phyloP scores from a whole-genome alignment of 2,113 vertebrate species.

The Coturnix japonica region DNA sequence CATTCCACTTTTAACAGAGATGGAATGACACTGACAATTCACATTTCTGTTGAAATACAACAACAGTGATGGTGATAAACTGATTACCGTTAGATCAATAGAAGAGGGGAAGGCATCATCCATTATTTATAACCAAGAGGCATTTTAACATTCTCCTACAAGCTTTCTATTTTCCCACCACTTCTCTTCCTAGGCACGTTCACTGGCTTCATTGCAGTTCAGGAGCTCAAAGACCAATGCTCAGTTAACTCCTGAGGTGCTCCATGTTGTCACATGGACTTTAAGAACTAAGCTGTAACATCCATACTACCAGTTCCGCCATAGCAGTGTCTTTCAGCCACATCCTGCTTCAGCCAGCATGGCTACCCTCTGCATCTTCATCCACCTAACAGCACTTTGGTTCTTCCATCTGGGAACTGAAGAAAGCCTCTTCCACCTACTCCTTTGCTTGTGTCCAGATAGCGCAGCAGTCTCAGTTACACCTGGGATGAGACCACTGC shows the following conservation, averaged over 20 bases:
- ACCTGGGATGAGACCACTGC: neutral
- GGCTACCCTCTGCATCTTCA: neutral
- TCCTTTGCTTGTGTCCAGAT: neutral
- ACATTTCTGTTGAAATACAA: neutral
- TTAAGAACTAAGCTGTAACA: neutral
- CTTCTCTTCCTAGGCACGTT: neutral
- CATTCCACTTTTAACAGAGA: neutral
- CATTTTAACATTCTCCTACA: neutral
- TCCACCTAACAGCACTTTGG: neutral
- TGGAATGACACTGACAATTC: neutral
- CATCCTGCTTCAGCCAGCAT: neutral
- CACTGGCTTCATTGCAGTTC: neutral
- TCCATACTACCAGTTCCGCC: neutral
- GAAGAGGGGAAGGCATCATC: neutral
- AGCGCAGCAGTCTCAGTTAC: neutral
- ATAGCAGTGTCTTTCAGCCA: rapidly evolving
- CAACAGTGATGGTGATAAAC: neutral
- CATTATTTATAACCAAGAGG: neutral
- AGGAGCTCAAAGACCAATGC: neutral
- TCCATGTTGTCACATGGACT: rapidly evolving
- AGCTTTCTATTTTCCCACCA: neutral
- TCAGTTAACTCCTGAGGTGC: neutral
- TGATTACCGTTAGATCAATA: neutral
- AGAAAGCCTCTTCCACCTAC: neutral
- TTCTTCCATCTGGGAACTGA: neutral